Evolutionary conservation across 2,888 invertebrate species (phyloP).

Genomic region (Diadromus collaris): DNA sequence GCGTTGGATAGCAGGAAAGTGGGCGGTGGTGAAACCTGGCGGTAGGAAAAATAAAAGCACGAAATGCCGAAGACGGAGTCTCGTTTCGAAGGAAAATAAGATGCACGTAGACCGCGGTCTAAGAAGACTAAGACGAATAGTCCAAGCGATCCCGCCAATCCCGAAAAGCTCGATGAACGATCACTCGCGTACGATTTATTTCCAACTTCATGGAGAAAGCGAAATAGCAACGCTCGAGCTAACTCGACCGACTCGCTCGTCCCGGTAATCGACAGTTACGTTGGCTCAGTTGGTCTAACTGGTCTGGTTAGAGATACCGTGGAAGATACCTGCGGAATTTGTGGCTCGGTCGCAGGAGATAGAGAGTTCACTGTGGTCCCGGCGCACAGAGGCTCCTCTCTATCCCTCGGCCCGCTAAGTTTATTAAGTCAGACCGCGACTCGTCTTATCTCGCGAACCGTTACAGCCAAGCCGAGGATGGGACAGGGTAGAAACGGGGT

Average conservation of each 20-base stretch:
- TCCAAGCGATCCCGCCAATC: not conserved
- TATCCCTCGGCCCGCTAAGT: slow-evolving; percentile 69
- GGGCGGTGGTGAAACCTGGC: slow-evolving; percentile 6
- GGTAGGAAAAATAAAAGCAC: not conserved
- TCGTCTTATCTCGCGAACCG: slow-evolving; percentile 69
- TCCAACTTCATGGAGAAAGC: not conserved
- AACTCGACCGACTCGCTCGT: not conserved
- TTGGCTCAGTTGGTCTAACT: slow-evolving; percentile 35
- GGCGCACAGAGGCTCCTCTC: slow-evolving; percentile 37
- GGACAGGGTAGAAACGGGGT: not conserved
- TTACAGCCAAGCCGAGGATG: slow-evolving; percentile 13
- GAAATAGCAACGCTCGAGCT: not conserved
- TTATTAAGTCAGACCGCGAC: slow-evolving; percentile 75
- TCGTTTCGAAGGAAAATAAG: slow-evolving; percentile 7
- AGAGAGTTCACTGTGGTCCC: slow-evolving; percentile 39
- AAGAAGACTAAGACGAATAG: not conserved
- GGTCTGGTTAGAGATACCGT: slow-evolving; percentile 10
- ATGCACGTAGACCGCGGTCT: not conserved
- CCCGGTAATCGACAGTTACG: slow-evolving; percentile 44
- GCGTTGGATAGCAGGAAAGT: not conserved
- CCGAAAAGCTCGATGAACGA: not conserved
- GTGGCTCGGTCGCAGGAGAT: slow-evolving; percentile 16
- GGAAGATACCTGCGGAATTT: slow-evolving; percentile 45
- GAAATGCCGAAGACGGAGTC: slow-evolving; percentile 14
- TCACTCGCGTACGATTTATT: not conserved